These are phyloP conservation scores for Cephus runcator DNA, from an alignment of 2,888 invertebrate species.

Conservation along the genomic window DNA sequence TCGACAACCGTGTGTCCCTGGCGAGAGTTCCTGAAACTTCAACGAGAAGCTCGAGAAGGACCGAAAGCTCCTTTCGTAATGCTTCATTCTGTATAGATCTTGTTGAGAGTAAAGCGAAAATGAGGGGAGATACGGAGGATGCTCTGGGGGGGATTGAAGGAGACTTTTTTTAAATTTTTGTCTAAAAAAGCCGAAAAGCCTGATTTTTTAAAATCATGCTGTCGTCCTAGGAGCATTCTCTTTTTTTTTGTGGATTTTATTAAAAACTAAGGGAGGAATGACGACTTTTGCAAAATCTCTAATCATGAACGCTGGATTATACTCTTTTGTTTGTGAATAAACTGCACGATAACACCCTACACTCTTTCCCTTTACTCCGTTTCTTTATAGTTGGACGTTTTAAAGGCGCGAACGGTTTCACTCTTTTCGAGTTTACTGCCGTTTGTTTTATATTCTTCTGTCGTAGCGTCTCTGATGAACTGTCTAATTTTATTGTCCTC, in stretches of 20 bases:
- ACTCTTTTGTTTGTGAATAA: neutral
- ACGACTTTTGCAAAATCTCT: neutral
- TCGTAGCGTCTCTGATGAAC: neutral
- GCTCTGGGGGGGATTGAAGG: neutral
- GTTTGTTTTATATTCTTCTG: neutral
- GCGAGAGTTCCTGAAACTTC: neutral
- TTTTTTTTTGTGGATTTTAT: conserved; percentile 16
- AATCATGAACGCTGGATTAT: neutral
- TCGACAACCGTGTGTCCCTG: neutral
- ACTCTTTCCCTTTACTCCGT: conserved; percentile 3
- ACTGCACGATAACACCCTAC: neutral
- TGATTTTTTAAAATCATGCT: neutral
- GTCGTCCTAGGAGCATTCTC: neutral
- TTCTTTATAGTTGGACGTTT: neutral
- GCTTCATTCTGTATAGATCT: neutral
- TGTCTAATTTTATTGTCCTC: neutral
- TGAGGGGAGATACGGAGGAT: neutral
- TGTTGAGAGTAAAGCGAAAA: neutral
- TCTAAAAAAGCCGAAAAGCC: neutral
- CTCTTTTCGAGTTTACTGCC: neutral
- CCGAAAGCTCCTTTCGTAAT: neutral
- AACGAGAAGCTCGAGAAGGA: neutral
- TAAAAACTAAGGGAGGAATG: neutral
- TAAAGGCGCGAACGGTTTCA: neutral
- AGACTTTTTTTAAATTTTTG: neutral